Base-by-base conservation (phyloP, 2,888 invertebrate species). In the Latrodectus hesperus region DNA sequence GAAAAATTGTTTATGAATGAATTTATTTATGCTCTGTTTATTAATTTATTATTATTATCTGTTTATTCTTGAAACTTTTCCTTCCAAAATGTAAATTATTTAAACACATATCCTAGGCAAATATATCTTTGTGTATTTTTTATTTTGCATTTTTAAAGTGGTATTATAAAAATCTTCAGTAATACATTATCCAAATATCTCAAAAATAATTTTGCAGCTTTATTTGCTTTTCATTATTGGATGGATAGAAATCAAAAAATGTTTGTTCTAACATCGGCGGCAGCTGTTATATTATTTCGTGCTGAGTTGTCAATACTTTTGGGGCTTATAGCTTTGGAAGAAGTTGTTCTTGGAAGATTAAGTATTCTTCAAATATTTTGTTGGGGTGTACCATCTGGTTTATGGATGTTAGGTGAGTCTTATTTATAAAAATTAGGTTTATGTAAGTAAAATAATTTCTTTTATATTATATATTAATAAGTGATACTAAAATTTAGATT, bases 261-360 rank as follows among this genome's bases (percentile, higher is more conserved):
- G 90, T 98, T 97, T 92, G 94, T 98, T 74, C 94, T 95, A 92
- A 94, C 95, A 90, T 96, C 98, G n/a, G 98, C 96, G 65, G 95
- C 96, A 90, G 95, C 97, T 70, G 96, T 97, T 88, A 94, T 99
- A 84, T 95, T 99, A 91, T 98, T 99, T 92, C 94, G 99, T 91
- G 94, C 96, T 52, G 99, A 99, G 93, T 93, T 99, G 87, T 95
- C 95, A 5, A 93, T 99, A 91, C 94, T 98, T 90, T 94, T 97
- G 91, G 98, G 98, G 26, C 93, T 98, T 76, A 94, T 99, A 89
- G 93, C 99, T 49, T 93, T 98, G 10, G 94, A 96, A 91, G 97
- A 97, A 92, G 92, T 99, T 76, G 93, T 95, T 90, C 94, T 94
- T 90, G 94, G 94, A 91, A 95, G 95, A 92, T 93, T 98, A 88